Evolutionary conservation across 2,797 vertebrate genomes (phyloP), one percentile per base, ranked within the genome.

Genomic region (Lagorchestes hirsutus): DNA sequence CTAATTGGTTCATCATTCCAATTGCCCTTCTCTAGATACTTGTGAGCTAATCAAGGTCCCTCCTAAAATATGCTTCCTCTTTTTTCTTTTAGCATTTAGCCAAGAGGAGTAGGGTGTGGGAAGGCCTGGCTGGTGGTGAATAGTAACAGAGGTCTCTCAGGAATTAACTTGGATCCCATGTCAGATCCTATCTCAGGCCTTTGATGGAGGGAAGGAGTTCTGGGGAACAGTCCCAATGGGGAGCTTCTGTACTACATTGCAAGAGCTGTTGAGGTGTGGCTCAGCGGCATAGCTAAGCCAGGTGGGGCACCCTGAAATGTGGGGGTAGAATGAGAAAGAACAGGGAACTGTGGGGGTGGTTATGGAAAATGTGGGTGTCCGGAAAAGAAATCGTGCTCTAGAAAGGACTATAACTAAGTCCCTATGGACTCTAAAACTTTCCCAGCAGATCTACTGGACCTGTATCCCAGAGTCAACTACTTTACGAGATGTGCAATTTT

Each of bases 211-310:
- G 95, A 94, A 31, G 40, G 24, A 59, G 92, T 29, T 18, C 59
- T 74, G 67, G 0, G 67, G 91, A 91, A 96, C 67, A 74, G 29
- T 58, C 90, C 94, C 94, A 93, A 94, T 92, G 56, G 29, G 57
- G 28, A 57, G n/a, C 91, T 91, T 90, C 14, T 56, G 22, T 18
- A 27, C 5, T 96, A 40, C 92, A 59, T 55, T 95, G 92, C 52
- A 67, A 54, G 11, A 95, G 92, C n/a, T 12, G 93, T 31, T 55
- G 82, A 93, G 91, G 50, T 62, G n/a, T 96, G 90, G 92, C 55
- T 96, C 3, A 2, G 10, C 52, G 18, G 54, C 14, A 31, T 96
- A 90, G 28, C 54, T 56, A 46, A 97, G 54, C n/a, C 93, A 97
- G 93, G 54, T 91, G 87, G 91, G 96, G 27, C 11, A 87, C 34